Evolutionary conservation across 2,113 vertebrate genomes (phyloP), one percentile per base, ranked within the genome.

Genomic region (Merops nubicus): DNA sequence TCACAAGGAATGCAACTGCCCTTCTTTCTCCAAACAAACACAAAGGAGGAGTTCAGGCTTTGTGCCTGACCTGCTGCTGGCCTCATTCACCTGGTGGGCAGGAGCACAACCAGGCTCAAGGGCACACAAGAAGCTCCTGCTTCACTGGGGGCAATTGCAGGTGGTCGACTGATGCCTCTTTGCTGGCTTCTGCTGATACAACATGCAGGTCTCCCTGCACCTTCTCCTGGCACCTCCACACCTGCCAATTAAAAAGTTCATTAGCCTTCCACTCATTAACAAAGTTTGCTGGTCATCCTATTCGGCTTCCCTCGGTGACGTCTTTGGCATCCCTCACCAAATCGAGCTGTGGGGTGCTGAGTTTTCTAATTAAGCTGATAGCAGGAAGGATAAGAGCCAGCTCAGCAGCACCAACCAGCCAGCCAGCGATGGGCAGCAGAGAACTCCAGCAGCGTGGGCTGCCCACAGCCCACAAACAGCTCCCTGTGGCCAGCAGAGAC

Each of bases 271-370:
- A 9, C 70, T 59, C 82, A 82, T 86, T 65, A 82, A 8, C 70
- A 15, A 65, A 59, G 19, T n/a, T 65, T 38, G 76, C 82, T 72
- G 64, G 57, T 53, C 82, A 43, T 48, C 81, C 22, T 23, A 7
- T 34, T 53, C 70, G 87, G 81, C 76, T 81, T 42, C 34, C 43
- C 63, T 45, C 4, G 50, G 76, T 90, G 92, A 89, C 45, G 87
- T 86, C 87, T 70, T 64, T 81, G 91, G 81, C 92, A 90, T n/a
- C 87, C 38, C 36, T 90, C 91, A 42, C 86, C 38, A 80, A 85
- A 40, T 69, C 87, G 34, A 59, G 75, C 91, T 81, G 63, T 85
- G 68, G 87, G 75, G 43, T 4, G 81, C 45, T 33, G 69, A 86
- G 38, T 85, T 81, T 81, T 20, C 81, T 81, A 28, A 93, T 93